phyloP scores from a whole-genome alignment of 2,888 invertebrate genomes.

The Drosophila kanekoi region DNA sequence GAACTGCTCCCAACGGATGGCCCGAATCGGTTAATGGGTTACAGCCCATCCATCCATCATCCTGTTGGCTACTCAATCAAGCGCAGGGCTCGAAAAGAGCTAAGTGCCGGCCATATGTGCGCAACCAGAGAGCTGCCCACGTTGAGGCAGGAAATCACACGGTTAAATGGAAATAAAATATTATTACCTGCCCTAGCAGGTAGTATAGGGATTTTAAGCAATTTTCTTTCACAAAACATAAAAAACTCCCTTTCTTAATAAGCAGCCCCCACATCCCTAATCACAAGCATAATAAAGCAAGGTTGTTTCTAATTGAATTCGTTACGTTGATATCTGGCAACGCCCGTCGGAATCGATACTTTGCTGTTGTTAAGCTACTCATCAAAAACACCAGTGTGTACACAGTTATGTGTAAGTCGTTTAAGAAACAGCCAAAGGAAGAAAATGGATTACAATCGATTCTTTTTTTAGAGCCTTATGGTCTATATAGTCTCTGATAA shows the following conservation, averaged over 20 bases:
- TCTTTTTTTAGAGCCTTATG: no score
- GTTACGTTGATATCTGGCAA: slow-evolving; percentile 5
- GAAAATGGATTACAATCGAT: no score
- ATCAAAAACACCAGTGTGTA: neutral
- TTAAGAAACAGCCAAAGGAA: no score
- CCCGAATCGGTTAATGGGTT: slow-evolving; percentile 4
- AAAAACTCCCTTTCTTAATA: no score
- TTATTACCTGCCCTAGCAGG: slow-evolving; percentile 5
- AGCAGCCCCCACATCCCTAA: no score
- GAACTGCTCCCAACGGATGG: neutral
- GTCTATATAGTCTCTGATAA: no score
- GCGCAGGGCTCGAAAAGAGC: slow-evolving; percentile 4
- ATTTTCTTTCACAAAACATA: neutral
- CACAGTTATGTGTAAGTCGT: neutral
- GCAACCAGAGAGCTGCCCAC: neutral
- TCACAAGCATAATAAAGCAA: no score
- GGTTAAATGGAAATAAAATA: neutral
- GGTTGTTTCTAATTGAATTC: no score
- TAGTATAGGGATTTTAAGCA: neutral
- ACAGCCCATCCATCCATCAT: slow-evolving; percentile 46
- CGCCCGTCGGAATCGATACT: neutral
- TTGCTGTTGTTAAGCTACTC: neutral
- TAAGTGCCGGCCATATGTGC: slow-evolving; percentile 12
- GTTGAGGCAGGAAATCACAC: slow-evolving; percentile 15
- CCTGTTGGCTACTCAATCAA: slow-evolving; percentile 50